Evolutionary conservation across 2,888 invertebrate species (phyloP), one percentile per base, ranked within the genome.

Genomic region (Synanthedon formicaeformis): DNA sequence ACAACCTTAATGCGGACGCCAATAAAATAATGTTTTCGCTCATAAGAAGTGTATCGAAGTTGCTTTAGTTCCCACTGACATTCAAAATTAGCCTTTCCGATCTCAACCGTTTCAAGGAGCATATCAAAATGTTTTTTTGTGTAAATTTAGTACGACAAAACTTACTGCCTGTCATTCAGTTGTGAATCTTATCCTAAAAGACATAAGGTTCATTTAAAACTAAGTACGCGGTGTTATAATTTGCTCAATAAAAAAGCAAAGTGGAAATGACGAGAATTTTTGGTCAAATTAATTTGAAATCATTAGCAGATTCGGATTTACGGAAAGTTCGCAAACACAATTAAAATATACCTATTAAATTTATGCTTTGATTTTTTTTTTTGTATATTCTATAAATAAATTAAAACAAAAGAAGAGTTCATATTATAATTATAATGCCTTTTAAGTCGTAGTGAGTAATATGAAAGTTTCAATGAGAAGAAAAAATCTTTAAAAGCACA

Each of bases 1-100:
- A 57, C 64, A 60, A 58, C 65, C 63, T 66, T 65, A 61, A 61
- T 67, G 65, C 66, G 62, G 66, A 65, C 61, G 64, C 64, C 63
- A 62, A 67, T 67, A 67, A 67, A 62, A 67, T 73, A 67, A 73
- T 66, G 62, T 63, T 63, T 48, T 56, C 58, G 48, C 53, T 53
- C 53, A 53, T 61, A 62, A 64, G 60, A 58, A 59, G 54, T 58
- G 60, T 58, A 60, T 63, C 59, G 62, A 59, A 58, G 60, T 61
- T 59, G 27, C 45, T 49, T 49, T 10, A 48, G 56, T 61, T 58
- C 55, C 56, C 57, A 58, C 58, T 60, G 64, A 62, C 61, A 62
- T 64, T 62, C 62, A 58, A 62, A 65, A 60, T 62, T 59, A 63
- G 58, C 59, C 63, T 60, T 57, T 61, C 61, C 60, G 59, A 58